Evolutionary conservation across 2,113 vertebrate genomes (phyloP).

Genomic region (Dolichallabes microphthalmus): DNA sequence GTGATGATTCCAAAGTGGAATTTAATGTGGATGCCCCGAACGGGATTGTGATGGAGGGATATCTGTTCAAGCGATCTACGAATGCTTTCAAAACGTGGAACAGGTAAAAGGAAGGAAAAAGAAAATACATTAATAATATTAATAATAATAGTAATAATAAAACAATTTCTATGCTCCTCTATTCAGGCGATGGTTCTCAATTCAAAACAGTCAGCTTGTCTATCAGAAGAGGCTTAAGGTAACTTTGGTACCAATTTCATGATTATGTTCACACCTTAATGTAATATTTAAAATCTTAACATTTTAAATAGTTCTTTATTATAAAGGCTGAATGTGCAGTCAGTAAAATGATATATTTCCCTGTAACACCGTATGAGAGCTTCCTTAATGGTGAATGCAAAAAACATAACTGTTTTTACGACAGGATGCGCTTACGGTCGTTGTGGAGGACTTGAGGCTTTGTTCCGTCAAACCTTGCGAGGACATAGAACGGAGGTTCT

Average conservation of each 20-base stretch:
- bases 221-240: slow-evolving; percentile 99
- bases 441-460: slow-evolving; percentile 91
- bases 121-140: too few relatives aligned
- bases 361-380: not conserved
- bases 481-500: slow-evolving; percentile 94
- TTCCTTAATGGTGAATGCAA: not conserved
- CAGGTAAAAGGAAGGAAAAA: slow-evolving; percentile 58
- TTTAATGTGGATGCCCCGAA: slow-evolving; percentile 76
- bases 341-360: not conserved
- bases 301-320: not conserved
- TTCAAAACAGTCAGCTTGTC: slow-evolving; percentile 97
- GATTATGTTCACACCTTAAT: not conserved
- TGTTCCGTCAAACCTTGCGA: slow-evolving; percentile 97
- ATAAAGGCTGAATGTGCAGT: not conserved
- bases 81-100: slow-evolving; percentile 80
- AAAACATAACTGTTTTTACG: not conserved
- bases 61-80: slow-evolving; percentile 77
- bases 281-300: not conserved
- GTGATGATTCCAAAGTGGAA: slow-evolving; percentile 73
- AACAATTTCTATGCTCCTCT: slow-evolving; percentile 19
- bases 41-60: slow-evolving; percentile 78
- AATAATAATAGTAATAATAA: not conserved
- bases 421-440: slow-evolving; percentile 92
- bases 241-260: slow-evolving; percentile 41
- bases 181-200: slow-evolving; percentile 96